phyloP scores from a whole-genome alignment of 2,113 vertebrate genomes.

The Lutjanus erythropterus region DNA sequence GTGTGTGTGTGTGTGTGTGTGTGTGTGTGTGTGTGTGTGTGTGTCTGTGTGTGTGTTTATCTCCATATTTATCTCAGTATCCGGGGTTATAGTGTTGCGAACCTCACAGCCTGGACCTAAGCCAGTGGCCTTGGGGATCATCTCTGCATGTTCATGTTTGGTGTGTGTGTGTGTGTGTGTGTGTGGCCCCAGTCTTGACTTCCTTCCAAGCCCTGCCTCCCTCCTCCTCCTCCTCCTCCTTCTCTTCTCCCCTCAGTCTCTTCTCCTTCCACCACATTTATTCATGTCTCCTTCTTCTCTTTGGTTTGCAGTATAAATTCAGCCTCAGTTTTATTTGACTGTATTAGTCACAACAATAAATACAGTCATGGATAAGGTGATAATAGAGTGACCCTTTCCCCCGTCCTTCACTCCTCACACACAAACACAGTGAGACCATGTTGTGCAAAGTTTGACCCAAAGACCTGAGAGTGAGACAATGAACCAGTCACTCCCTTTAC shows the following conservation, averaged over 20 bases:
- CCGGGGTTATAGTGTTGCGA: conserved; percentile 54
- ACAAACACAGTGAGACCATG: background rate
- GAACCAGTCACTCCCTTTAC: background rate
- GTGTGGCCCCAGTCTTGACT: conserved; percentile 63
- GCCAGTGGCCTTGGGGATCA: conserved; percentile 70
- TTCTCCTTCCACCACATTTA: conserved; percentile 19
- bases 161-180: conserved; percentile 50
- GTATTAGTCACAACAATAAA: conserved; percentile 20
- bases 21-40: conserved; percentile 13
- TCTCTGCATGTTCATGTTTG: conserved; percentile 52
- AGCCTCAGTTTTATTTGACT: conserved; percentile 1
- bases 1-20: conserved; percentile 2
- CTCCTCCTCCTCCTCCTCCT: conserved; percentile 19
- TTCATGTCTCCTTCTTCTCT: conserved; percentile 11
- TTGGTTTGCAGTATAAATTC: conserved; percentile 13
- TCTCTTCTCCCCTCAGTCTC: conserved; percentile 21
- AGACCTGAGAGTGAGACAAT: background rate
- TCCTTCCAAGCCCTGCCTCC: conserved; percentile 57
- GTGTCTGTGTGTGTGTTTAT: conserved; percentile 20
- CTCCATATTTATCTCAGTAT: conserved; percentile 53
- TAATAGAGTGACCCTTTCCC: background rate
- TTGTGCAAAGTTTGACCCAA: conserved; percentile 5
- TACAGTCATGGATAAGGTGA: conserved; percentile 5
- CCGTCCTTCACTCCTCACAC: background rate
- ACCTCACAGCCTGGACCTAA: conserved; percentile 65